Evolutionary conservation across 2,113 vertebrate genomes (phyloP).

Genomic region (Pimephales promelas): DNA sequence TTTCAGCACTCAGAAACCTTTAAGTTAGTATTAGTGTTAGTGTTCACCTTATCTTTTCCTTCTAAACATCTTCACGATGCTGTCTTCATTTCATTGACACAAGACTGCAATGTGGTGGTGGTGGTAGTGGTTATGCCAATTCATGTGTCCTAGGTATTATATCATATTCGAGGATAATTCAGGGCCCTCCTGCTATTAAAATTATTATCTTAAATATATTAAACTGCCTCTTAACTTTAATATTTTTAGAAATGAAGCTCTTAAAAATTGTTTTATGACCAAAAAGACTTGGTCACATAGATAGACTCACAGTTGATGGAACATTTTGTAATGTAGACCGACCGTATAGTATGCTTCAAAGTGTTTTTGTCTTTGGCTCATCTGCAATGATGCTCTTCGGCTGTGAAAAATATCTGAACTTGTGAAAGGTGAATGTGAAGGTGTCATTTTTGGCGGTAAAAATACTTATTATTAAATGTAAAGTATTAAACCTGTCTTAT

Average conservation of each 20-base stretch:
- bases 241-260: not conserved
- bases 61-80: not conserved
- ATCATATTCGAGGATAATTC: not conserved
- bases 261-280: not conserved
- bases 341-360: not conserved
- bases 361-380: not conserved
- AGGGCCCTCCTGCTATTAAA: not conserved
- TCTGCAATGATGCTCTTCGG: not conserved
- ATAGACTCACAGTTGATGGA: not conserved
- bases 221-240: not conserved
- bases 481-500: not conserved
- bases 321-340: not conserved
- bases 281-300: constrained; percentile 8
- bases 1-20: not conserved
- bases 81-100: not conserved
- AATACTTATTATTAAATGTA: not conserved
- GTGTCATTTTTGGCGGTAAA: not conserved
- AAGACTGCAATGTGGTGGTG: not conserved
- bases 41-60: not conserved
- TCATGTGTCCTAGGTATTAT: too few species aligned
- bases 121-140: too few species aligned
- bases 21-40: not conserved
- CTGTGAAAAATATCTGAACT: not conserved
- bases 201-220: not conserved
- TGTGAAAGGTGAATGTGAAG: not conserved